These are phyloP conservation scores for Diachasmimorpha longicaudata DNA, from an alignment of 1,140 invertebrate genomes.

Conservation along the genomic window DNA sequence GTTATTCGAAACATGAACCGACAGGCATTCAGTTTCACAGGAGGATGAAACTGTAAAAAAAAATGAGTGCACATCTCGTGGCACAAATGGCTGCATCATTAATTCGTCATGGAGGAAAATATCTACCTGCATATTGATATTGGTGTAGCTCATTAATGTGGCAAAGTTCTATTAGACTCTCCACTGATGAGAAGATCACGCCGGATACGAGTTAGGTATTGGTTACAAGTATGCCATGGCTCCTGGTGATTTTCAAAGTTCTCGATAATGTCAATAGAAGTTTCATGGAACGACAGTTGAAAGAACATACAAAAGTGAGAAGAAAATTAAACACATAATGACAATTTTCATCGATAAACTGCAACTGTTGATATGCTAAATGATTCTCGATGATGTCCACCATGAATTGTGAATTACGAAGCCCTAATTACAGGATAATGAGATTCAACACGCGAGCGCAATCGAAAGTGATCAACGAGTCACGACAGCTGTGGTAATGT, in stretches of 20 bases:
- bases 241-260: background rate
- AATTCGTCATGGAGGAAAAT: background rate
- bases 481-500: background rate
- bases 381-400: background rate
- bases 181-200: background rate
- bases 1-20: slow-evolving; percentile 3
- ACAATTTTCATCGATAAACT: background rate
- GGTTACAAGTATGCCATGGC: background rate
- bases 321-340: background rate
- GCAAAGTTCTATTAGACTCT: background rate
- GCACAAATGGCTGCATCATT: background rate
- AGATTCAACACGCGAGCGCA: background rate
- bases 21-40: background rate
- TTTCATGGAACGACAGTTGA: background rate
- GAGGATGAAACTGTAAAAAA: background rate
- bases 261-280: background rate
- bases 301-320: background rate
- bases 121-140: background rate
- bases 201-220: too few species aligned
- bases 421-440: background rate
- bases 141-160: background rate
- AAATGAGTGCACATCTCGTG: background rate
- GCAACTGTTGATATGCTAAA: background rate
- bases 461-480: background rate
- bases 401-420: background rate